A percentile compares a stretch with the other conserved stretches of the same genome.
These are phyloP conservation scores for Ernsta delagoae DNA, from an alignment of 2,888 invertebrate species.

Conservation along the genomic window DNA sequence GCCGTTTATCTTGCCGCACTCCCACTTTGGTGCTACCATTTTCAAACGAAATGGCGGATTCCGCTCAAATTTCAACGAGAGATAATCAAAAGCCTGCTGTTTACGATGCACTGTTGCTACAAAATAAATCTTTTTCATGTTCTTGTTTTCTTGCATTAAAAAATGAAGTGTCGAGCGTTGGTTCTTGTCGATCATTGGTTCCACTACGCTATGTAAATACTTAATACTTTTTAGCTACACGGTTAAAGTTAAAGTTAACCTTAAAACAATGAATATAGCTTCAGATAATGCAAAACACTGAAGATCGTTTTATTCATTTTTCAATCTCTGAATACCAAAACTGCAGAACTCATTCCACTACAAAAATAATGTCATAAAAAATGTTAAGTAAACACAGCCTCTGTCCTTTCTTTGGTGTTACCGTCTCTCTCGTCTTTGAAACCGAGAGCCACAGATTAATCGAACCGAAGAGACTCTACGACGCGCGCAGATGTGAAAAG, in stretches of 20 bases:
- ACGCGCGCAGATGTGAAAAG: too few relatives aligned
- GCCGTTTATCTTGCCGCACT: too few relatives aligned
- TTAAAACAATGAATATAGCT: slow-evolving; percentile 18
- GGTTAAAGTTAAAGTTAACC: slow-evolving; percentile 8
- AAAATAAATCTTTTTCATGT: too few relatives aligned
- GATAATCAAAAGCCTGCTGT: too few relatives aligned
- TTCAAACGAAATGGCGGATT: too few relatives aligned
- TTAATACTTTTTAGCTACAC: not conserved
- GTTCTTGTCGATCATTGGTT: too few relatives aligned
- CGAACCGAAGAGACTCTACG: not conserved
- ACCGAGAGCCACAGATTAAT: slow-evolving; percentile 58
- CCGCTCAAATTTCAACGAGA: too few relatives aligned
- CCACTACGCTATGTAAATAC: not conserved
- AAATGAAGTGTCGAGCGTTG: too few relatives aligned
- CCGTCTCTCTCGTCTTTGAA: slow-evolving; percentile 69
- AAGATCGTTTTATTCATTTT: slow-evolving; percentile 51
- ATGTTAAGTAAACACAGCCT: slow-evolving; percentile 73
- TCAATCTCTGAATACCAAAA: slow-evolving; percentile 54
- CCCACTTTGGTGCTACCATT: too few relatives aligned
- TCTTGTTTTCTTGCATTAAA: too few relatives aligned
- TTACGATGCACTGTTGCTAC: too few relatives aligned
- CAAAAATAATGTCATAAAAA: slow-evolving; percentile 72
- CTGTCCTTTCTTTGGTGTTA: slow-evolving; percentile 65
- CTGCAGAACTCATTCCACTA: slow-evolving; percentile 65
- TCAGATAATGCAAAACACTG: slow-evolving; percentile 36